Evolutionary conservation across 2,797 vertebrate species (phyloP).

Genomic region (Melanotaenia maccullochi): DNA sequence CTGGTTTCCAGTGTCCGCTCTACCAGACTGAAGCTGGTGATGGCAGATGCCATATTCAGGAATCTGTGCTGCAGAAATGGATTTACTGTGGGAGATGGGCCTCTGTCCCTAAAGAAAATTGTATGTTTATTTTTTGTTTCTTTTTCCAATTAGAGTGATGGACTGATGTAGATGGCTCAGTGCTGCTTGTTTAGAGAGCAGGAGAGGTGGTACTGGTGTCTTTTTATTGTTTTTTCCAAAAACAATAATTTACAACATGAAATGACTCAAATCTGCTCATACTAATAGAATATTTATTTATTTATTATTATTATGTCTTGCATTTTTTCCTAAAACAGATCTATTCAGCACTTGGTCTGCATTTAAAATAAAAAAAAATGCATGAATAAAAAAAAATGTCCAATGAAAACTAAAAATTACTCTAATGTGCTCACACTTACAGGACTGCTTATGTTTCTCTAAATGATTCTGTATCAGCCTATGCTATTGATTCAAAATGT

Average conservation of each 20-base stretch:
- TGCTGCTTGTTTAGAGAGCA: background rate
- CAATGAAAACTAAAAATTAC: background rate
- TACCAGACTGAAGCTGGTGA: slow-evolving; percentile 88
- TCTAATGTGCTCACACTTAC: background rate
- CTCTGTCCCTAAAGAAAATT: slow-evolving; percentile 90
- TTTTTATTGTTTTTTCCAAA: background rate
- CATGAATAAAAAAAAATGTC: background rate
- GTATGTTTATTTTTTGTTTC: slow-evolving; percentile 71
- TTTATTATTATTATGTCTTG: background rate
- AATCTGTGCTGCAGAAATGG: slow-evolving; percentile 84
- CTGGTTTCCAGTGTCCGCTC: slow-evolving; percentile 87
- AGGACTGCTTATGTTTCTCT: background rate
- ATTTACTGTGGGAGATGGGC: slow-evolving; percentile 75
- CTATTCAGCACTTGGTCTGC: background rate
- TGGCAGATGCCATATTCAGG: slow-evolving; percentile 90
- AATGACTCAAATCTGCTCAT: background rate
- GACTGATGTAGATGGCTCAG: background rate
- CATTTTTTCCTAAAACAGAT: background rate
- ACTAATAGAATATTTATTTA: background rate
- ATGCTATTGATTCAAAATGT: background rate
- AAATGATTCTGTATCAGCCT: background rate
- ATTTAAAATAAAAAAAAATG: background rate
- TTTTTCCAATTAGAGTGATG: background rate
- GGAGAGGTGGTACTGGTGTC: background rate
- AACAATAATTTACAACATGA: background rate